Conservation (phyloP, 1,140 invertebrate species). For the Nasonia vitripennis region DNA sequence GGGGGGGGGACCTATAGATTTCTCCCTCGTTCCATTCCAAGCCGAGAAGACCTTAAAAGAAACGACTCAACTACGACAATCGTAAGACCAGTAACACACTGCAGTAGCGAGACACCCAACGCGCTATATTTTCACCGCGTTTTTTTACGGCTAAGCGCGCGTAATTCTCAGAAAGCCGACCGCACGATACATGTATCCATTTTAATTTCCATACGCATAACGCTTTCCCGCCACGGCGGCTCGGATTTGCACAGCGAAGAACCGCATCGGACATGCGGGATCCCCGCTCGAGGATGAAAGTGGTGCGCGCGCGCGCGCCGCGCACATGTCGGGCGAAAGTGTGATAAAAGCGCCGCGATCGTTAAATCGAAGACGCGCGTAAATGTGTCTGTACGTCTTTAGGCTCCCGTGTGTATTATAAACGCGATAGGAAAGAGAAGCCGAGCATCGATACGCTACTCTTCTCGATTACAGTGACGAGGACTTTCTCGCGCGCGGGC, state of each 20-base stretch:
- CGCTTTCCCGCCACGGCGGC: background rate
- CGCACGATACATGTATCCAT: background rate
- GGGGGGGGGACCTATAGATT: background rate
- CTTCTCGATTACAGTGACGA: no score
- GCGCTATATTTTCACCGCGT: background rate
- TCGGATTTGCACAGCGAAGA: background rate
- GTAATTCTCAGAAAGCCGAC: background rate
- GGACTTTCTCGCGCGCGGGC: no score
- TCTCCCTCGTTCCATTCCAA: background rate
- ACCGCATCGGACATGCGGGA: background rate
- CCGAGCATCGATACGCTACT: no score
- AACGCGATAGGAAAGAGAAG: no score
- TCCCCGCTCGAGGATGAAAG: conserved; percentile 11
- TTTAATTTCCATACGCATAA: background rate
- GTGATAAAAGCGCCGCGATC: conserved; percentile 45
- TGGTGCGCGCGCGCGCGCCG: background rate
- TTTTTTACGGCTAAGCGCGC: background rate
- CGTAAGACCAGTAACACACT: background rate
- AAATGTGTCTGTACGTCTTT: background rate
- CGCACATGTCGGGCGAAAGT: conserved; percentile 43
- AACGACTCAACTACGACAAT: background rate
- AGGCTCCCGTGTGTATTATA: no score
- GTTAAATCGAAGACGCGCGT: conserved; percentile 35
- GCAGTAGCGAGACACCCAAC: background rate
- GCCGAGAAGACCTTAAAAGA: background rate